Percentiles rank a stretch among this genome's conserved stretches.
Evolutionary conservation across 2,113 vertebrate species (phyloP).

Genomic region (Ahaetulla prasina): DNA sequence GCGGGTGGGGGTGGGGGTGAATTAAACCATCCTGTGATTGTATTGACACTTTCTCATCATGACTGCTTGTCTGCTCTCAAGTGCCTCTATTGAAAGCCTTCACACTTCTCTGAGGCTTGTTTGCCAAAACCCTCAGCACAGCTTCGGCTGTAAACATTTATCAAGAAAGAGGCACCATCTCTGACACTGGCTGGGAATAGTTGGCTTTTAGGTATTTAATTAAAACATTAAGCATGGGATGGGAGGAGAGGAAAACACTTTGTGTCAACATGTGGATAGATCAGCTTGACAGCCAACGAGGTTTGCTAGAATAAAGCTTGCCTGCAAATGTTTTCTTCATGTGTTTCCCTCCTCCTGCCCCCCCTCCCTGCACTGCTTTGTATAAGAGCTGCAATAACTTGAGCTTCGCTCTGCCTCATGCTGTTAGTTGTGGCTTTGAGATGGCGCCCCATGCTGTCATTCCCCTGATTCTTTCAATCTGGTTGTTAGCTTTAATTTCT

Average conservation of each 20-base stretch:
- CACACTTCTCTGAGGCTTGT: constrained; percentile 66
- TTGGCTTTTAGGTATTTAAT: constrained; percentile 80
- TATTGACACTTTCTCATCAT: constrained; percentile 70
- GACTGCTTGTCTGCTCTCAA: constrained; percentile 68
- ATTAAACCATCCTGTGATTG: constrained; percentile 73
- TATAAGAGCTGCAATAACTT: constrained; percentile 66
- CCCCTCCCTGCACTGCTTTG: constrained; percentile 36
- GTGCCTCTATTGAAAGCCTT: constrained; percentile 63
- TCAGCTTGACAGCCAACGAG: constrained; percentile 59
- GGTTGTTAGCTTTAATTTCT: constrained; percentile 76
- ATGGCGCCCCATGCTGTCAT: constrained; percentile 72
- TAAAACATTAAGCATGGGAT: constrained; percentile 75
- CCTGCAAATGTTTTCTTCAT: constrained; percentile 44
- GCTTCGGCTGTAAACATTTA: constrained; percentile 75
- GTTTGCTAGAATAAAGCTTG: constrained; percentile 71
- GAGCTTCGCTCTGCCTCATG: constrained; percentile 70
- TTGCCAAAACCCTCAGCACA: constrained; percentile 72
- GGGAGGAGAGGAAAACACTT: constrained; percentile 59
- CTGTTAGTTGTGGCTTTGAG: constrained; percentile 76
- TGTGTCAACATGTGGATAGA: constrained; percentile 71
- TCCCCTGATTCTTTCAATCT: constrained; percentile 70
- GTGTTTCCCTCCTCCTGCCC: constrained; percentile 19
- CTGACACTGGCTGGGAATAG: constrained; percentile 68
- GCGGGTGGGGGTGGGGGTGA: constrained; percentile 64
- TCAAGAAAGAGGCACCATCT: constrained; percentile 66